Evolutionary conservation across 2,888 invertebrate species (phyloP), one percentile per base, ranked within the genome.

Genomic region (Chrysomela aeneicollis): DNA sequence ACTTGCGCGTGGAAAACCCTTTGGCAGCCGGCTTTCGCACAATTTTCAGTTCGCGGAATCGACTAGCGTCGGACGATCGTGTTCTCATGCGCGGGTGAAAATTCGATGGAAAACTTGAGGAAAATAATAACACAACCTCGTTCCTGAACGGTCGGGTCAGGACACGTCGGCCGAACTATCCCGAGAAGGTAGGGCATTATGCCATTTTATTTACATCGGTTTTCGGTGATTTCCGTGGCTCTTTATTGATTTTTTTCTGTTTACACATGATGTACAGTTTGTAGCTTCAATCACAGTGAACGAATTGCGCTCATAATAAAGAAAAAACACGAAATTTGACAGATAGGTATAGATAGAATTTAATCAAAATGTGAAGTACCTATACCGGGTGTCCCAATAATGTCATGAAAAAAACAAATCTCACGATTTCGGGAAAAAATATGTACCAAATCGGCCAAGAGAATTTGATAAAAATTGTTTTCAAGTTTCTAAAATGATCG

Each of bases 11-110:
- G 57, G 57, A 46, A 46, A n/a, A 57, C 22, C 26, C 17, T 15
- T 26, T n/a, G 22, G 15, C 46, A 21, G 57, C 46, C 57, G 22
- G 42, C 10, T 32, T 37, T 58, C 30, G 50, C 52, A 58, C 30
- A 30, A 65, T 61, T 58, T 61, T 61, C 65, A 65, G 65, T 65
- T 65, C 65, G 65, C 65, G 65, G 58, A 65, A 61, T 65, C 50
- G 49, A 58, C 42, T 65, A 49, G 17, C 49, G 61, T 35, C 22
- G 61, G 61, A 47, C 59, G 65, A 61, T 61, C 52, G 65, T 65
- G 22, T 22, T 60, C 58, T 30, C 30, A 47, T 26, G 65, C 46
- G 53, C 61, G 53, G 21, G 57, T 30, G 35, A 35, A 61, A 52
- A 58, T 64, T 57, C 61, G 64, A 52, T 52, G 54, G 22, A 61